phyloP scores from a whole-genome alignment of 2,113 vertebrate species.

The Pterophyllum scalare region DNA sequence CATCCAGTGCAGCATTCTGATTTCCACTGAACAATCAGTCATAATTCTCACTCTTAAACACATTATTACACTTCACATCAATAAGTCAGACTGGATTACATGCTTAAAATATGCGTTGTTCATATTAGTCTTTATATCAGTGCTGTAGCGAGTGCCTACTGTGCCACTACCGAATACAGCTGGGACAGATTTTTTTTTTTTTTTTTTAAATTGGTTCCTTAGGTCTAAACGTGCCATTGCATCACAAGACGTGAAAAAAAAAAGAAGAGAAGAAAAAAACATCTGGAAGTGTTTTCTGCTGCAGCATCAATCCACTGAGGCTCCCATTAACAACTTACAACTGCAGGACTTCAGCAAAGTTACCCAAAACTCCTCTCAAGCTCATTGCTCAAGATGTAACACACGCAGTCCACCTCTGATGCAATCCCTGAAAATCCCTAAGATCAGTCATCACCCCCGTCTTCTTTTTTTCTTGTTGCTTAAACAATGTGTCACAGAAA shows the following conservation, averaged over 20 bases:
- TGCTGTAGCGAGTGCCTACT: not conserved
- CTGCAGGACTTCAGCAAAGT: not conserved
- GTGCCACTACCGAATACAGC: not conserved
- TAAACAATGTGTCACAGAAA: slow-evolving; percentile 53
- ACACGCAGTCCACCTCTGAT: not conserved
- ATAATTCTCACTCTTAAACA: not conserved
- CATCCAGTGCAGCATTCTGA: not conserved
- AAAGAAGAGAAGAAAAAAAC: slow-evolving; percentile 17
- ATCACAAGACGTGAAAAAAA: slow-evolving; percentile 12
- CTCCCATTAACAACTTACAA: not conserved
- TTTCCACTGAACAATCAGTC: not conserved
- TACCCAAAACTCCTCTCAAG: not conserved
- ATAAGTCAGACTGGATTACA: not conserved
- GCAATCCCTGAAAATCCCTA: slow-evolving; percentile 32
- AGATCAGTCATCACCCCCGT: not conserved
- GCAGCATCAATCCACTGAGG: slow-evolving; percentile 35
- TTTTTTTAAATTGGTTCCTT: slow-evolving; percentile 24
- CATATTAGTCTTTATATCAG: slow-evolving; percentile 17
- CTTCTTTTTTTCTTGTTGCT: slow-evolving; percentile 31
- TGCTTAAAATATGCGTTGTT: not conserved
- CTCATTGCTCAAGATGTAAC: slow-evolving; percentile 3
- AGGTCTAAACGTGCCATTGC: slow-evolving; percentile 9
- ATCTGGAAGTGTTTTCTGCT: slow-evolving; percentile 71
- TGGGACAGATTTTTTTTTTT: not conserved
- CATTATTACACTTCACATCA: not conserved